These are phyloP conservation scores for Nomada hirtipes DNA, from an alignment of 2,888 invertebrate species.

Conservation along the genomic window DNA sequence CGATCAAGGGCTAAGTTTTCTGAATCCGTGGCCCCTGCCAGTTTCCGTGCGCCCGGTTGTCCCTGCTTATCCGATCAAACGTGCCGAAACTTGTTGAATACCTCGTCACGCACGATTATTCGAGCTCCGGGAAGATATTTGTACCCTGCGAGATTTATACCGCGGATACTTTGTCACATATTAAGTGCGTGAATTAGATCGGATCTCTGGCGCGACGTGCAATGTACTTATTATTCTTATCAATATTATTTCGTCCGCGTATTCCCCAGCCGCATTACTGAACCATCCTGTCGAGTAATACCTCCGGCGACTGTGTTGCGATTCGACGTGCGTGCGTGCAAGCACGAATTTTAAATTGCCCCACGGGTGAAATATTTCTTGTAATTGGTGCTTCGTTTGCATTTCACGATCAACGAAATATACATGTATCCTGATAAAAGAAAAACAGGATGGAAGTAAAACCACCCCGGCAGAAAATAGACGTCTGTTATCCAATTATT, in stretches of 20 bases:
- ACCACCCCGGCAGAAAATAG: neutral
- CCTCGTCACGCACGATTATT: neutral
- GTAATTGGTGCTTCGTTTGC: conserved; percentile 7
- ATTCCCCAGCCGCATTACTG: no score
- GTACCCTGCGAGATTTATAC: neutral
- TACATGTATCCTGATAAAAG: neutral
- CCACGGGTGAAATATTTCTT: neutral
- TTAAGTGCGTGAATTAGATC: neutral
- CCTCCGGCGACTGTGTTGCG: conserved; percentile 1
- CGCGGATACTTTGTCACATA: neutral
- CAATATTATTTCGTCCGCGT: no score
- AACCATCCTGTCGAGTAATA: conserved; percentile 2
- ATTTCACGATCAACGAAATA: neutral
- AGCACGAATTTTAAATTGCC: conserved; percentile 18
- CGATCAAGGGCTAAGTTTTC: conserved; percentile 45
- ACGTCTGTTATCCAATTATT: conserved; percentile 19
- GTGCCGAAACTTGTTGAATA: conserved; percentile 22
- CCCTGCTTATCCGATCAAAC: conserved; percentile 12
- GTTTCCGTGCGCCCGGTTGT: neutral
- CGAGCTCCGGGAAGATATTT: neutral
- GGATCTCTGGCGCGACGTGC: no score
- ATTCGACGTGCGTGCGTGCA: neutral
- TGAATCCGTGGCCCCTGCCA: conserved; percentile 4
- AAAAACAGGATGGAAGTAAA: neutral
- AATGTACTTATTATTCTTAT: no score